Base-by-base conservation (phyloP, 2,113 vertebrate species). In the Gymnogyps californianus region DNA sequence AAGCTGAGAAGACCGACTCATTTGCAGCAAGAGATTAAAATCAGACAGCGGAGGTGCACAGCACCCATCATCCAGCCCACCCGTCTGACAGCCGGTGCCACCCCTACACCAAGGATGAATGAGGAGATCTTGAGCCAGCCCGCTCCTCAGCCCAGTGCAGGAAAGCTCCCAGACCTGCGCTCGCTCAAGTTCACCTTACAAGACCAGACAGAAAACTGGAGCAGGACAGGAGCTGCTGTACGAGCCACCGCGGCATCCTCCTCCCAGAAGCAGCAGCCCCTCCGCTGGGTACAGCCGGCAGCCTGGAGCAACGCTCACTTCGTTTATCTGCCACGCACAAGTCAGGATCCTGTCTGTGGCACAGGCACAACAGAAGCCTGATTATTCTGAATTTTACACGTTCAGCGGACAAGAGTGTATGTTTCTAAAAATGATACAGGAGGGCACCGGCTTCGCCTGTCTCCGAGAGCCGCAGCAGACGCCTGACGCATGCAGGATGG, bases 401-500 rank as follows among this genome's bases (percentile, higher is more conserved):
- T 13, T 11, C 20, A 8, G 69, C 2, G 44, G 24, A 40, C 36
- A 59, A 28, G 47, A 58, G 44, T 0, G 3, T 14, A 9, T 40
- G 5, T n/a, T 19, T 38, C 75, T 26, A 18, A 21, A 25, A 47
- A 2, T 1, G 1, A 6, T 1, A 9, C 7, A 2, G 44, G 58
- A 18, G 29, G 18, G 40, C 15, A 13, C 31, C 9, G 9, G 52
- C 14, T 34, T 11, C 12, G 0, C 26, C 40, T 1, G 14, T 4
- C 46, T 7, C 20, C 1, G 9, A 6, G 25, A 24, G 62, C 51
- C 3, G 2, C 3, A 8, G 64, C 81, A 44, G 18, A 31, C 3
- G 1, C 69, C 55, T 7, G 13, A 34, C 24, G 57, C 1, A 0
- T 0, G 0, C 32, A 26, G n/a, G 19, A 16, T 1, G 29, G 40